Base-by-base conservation (phyloP, 2,113 vertebrate genomes). In the Tauraco erythrolophus region DNA sequence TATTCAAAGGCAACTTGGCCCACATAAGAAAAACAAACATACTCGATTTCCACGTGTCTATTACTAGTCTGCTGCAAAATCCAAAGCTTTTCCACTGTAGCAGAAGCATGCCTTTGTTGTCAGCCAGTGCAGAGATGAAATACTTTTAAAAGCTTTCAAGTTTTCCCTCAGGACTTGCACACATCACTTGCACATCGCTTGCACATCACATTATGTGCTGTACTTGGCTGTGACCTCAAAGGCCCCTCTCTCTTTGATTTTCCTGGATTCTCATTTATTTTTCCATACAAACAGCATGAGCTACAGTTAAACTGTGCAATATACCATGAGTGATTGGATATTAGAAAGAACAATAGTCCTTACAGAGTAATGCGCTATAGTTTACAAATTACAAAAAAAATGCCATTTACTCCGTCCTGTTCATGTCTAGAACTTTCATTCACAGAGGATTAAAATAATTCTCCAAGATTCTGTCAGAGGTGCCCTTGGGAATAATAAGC, bases 151-250 rank as follows among this genome's bases (percentile, higher is more conserved):
- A 97, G 76, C 94, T 98, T 97, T 97, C 87, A 91, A 80, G 77
- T 90, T 97, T 82, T 80, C 94, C 89, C 96, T 60, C 74, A 96
- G 91, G 96, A 89, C 37, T 94, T 78, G 71, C 53, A 51, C 53
- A 43, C 41, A 75, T 57, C 65, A 8, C 50, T 84, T 72, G 74
- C n/a, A 71, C 45, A 33, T 39, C 39, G 53, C 79, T 71, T 61
- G 89, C 95, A 96, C 91, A 89, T 94, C 94, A 74, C 88, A 84
- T 90, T 75, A 95, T 71, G 75, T 91, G 81, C 96, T 96, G 94
- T 90, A 57, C 86, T 97, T 89, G 92, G 89, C 91, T 96, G 85
- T 97, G 97, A 97, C 89, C 96, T 98, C 95, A 92, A 82, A 96
- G 75, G 33, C 21, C 35, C 23, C 9, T 24, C 61, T 87, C 77